Evolutionary conservation across 2,113 vertebrate species (phyloP).

Genomic region (Chauna torquata): DNA sequence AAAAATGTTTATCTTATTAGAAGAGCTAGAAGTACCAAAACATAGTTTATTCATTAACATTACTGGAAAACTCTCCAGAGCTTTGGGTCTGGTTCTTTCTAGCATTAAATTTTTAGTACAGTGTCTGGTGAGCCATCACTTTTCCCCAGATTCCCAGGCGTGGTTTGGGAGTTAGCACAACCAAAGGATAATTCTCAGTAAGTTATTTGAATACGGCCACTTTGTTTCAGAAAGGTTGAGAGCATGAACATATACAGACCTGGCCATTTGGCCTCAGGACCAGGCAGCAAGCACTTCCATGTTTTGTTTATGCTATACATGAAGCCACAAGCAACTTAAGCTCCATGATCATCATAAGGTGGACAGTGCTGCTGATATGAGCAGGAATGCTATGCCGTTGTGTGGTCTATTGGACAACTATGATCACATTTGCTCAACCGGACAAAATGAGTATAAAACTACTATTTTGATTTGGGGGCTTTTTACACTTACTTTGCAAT

Average conservation of each 20-base stretch:
- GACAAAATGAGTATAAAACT: conserved; percentile 13
- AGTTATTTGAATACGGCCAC: not conserved
- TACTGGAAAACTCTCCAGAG: not conserved
- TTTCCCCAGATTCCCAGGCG: not conserved
- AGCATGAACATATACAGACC: not conserved
- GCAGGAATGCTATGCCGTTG: not conserved
- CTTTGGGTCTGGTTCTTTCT: not conserved
- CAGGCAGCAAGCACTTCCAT: not conserved
- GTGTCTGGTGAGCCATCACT: not conserved
- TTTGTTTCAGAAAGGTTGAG: not conserved
- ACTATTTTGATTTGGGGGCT: not conserved
- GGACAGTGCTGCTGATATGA: not conserved
- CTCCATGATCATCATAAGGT: not conserved
- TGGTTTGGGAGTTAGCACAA: not conserved
- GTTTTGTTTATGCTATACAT: not conserved
- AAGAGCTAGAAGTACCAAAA: not conserved
- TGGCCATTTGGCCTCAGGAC: not conserved
- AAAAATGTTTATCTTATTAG: not conserved
- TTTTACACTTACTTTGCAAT: conserved; percentile 18
- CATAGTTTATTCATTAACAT: not conserved
- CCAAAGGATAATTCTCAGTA: not conserved
- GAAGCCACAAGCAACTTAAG: not conserved
- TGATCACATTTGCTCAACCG: conserved; percentile 8
- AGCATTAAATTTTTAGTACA: not conserved
- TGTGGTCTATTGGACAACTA: not conserved